A percentile compares a stretch with the other conserved stretches of the same genome.
Evolutionary conservation across 2,888 invertebrate species (phyloP).

Genomic region (Stenotaenia linearis): DNA sequence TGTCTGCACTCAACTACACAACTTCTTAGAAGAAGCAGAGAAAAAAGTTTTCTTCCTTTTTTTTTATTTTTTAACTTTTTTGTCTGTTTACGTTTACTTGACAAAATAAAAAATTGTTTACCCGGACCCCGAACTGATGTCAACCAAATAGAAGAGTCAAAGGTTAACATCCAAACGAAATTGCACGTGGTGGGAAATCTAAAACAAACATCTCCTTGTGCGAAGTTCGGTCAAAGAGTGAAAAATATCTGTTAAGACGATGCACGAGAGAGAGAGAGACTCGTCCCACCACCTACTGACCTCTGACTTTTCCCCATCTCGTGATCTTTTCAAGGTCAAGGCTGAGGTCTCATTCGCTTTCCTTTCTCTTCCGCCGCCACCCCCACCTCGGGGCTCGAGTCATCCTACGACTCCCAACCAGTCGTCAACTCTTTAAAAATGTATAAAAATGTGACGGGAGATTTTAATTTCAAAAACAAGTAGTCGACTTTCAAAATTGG

Average conservation of each 20-base stretch:
- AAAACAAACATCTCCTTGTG: conserved; percentile 12
- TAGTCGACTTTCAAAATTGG: neutral
- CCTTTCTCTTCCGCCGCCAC: conserved; percentile 22
- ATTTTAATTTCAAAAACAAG: neutral
- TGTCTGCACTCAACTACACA: neutral
- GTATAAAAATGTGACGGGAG: neutral
- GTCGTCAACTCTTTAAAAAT: neutral
- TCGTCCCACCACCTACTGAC: conserved; percentile 11
- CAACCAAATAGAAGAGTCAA: neutral
- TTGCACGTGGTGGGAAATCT: neutral
- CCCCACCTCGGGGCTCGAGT: conserved; percentile 17
- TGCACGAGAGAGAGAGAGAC: neutral
- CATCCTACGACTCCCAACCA: neutral
- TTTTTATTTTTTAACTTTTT: too few relatives aligned
- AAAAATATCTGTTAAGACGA: neutral
- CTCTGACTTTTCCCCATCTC: conserved; percentile 12
- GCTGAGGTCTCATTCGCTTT: neutral
- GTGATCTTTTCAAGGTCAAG: conserved; percentile 16
- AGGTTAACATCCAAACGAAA: neutral
- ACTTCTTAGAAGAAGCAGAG: neutral
- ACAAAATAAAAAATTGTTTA: neutral
- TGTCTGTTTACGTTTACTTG: too few relatives aligned
- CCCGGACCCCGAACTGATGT: neutral
- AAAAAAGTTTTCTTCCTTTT: neutral
- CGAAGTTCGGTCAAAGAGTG: neutral